Percentiles rank a stretch among this genome's conserved stretches.
Evolutionary conservation across 2,113 vertebrate genomes (phyloP).

Genomic region (Eolophus roseicapilla): DNA sequence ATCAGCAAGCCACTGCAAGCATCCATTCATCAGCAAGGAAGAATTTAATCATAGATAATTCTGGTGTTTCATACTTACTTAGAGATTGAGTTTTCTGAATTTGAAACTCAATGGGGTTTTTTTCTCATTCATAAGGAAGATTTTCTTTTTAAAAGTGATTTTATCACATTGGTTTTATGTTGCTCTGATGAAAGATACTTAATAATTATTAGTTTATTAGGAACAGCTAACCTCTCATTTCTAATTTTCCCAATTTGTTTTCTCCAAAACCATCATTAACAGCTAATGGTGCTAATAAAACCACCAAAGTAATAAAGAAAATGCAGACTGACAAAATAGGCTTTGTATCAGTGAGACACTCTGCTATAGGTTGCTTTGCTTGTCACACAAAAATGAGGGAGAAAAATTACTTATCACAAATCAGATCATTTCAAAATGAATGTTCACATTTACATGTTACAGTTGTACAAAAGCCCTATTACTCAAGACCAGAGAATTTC

Average conservation of each 20-base stretch:
- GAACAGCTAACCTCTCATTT: background rate
- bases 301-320: background rate
- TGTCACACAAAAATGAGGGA: background rate
- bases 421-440: accelerated
- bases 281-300: background rate
- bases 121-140: background rate
- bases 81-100: background rate
- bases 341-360: background rate
- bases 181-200: background rate
- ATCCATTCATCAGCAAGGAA: background rate
- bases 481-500: background rate
- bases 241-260: background rate
- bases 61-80: background rate
- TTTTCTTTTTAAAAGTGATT: background rate
- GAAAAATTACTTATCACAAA: background rate
- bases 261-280: background rate
- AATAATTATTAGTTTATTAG: background rate
- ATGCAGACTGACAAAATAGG: background rate
- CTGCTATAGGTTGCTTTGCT: background rate
- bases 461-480: background rate
- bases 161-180: background rate
- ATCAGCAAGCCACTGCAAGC: background rate
- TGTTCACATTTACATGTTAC: no score
- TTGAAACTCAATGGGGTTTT: background rate
- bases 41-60: background rate